These are phyloP conservation scores for Microchrysa polita DNA, from an alignment of 2,888 invertebrate species.

Conservation along the genomic window DNA sequence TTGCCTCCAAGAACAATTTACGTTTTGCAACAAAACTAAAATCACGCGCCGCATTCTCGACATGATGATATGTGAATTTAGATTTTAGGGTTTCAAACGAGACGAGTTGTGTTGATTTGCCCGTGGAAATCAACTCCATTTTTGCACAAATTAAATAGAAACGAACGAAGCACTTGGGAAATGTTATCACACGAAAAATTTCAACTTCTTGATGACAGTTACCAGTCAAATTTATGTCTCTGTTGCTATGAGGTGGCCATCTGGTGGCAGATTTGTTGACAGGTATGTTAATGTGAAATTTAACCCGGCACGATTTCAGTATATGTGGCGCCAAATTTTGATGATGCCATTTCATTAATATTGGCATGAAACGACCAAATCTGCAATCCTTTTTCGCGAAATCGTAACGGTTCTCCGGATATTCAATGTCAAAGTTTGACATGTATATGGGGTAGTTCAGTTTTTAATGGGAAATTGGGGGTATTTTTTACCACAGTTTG, in stretches of 20 bases:
- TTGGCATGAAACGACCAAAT: no score
- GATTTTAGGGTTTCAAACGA: slow-evolving; percentile 59
- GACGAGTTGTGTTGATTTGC: slow-evolving; percentile 58
- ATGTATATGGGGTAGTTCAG: no score
- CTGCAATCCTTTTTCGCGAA: no score
- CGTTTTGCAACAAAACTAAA: slow-evolving; percentile 60
- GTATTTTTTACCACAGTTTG: no score
- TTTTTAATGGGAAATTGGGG: no score
- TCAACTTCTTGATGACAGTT: slow-evolving; percentile 27
- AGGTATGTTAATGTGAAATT: no score
- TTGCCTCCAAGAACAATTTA: slow-evolving; percentile 59
- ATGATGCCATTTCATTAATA: no score
- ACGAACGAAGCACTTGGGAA: not conserved
- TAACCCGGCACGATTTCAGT: no score
- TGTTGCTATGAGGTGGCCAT: not conserved
- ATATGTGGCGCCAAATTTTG: no score
- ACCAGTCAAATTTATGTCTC: not conserved
- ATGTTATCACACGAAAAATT: no score
- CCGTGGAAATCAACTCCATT: slow-evolving; percentile 62
- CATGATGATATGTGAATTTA: slow-evolving; percentile 57
- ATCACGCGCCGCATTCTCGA: slow-evolving; percentile 58
- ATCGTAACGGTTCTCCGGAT: no score
- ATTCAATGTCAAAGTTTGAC: no score
- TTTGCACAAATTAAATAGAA: slow-evolving; percentile 43
- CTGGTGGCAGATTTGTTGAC: not conserved